Percentiles rank a stretch among this genome's conserved stretches.
Conservation (phyloP, 2,113 vertebrate species). For the Pluvianellus socialis region DNA sequence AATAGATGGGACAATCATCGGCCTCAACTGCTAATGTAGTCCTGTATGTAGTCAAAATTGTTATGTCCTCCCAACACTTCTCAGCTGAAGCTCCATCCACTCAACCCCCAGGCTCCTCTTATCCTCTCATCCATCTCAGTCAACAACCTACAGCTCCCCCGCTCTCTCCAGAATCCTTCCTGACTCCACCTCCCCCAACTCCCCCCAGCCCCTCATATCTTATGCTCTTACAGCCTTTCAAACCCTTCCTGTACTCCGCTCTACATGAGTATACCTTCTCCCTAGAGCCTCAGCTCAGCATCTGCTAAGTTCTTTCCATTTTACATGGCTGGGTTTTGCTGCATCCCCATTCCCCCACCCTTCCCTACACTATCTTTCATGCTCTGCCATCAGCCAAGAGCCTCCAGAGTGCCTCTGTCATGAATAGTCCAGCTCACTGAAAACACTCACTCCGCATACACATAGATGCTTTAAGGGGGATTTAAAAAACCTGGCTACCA, state of each 20-base stretch:
- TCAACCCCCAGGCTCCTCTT: neutral
- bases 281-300: neutral
- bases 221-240: neutral
- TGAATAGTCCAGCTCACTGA: neutral
- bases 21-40: neutral
- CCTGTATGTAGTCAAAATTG: neutral
- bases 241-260: neutral
- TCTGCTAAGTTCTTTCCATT: neutral
- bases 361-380: neutral
- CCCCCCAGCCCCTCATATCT: accelerated
- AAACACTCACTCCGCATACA: neutral
- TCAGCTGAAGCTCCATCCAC: neutral
- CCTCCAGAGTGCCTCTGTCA: neutral
- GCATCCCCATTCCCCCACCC: neutral
- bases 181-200: too few relatives aligned
- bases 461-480: accelerated
- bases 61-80: neutral
- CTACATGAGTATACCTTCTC: neutral
- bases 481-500: neutral
- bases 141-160: neutral
- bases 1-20: neutral
- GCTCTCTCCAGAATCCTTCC: neutral
- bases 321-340: neutral
- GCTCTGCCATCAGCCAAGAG: neutral
- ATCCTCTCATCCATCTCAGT: neutral